phyloP scores from a whole-genome alignment of 2,113 vertebrate species.

The Labeo rohita region DNA sequence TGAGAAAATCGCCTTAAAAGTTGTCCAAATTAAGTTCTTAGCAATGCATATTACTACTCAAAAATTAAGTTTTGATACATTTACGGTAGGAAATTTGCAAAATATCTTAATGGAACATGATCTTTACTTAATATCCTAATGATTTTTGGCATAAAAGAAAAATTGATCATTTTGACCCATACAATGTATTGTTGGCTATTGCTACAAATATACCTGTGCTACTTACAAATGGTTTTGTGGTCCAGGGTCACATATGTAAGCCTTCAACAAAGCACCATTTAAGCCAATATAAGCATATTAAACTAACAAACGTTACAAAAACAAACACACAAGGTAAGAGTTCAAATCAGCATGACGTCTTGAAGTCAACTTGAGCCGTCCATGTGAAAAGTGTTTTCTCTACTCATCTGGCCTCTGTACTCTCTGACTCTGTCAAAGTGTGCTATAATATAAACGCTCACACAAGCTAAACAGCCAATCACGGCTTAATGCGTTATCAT shows the following conservation, averaged over 20 bases:
- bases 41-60: too few relatives aligned
- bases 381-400: not conserved
- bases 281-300: not conserved
- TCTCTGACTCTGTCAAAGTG: conserved; percentile 25
- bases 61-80: too few relatives aligned
- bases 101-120: too few relatives aligned
- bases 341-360: conserved; percentile 2
- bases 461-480: conserved; percentile 51
- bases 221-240: too few relatives aligned
- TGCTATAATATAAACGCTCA: conserved; percentile 19
- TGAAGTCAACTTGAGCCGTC: not conserved
- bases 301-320: not conserved
- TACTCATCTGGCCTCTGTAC: conserved; percentile 14
- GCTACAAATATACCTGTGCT: too few relatives aligned
- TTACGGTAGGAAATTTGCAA: too few relatives aligned
- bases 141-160: too few relatives aligned
- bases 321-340: conserved; percentile 22
- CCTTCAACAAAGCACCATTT: not conserved
- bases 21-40: too few relatives aligned
- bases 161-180: too few relatives aligned
- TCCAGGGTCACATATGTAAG: not conserved
- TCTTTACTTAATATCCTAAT: too few relatives aligned
- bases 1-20: too few relatives aligned
- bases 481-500: conserved; percentile 48
- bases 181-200: too few relatives aligned